Evolutionary conservation across 2,113 vertebrate species (phyloP).

Genomic region (Cromileptes altivelis): DNA sequence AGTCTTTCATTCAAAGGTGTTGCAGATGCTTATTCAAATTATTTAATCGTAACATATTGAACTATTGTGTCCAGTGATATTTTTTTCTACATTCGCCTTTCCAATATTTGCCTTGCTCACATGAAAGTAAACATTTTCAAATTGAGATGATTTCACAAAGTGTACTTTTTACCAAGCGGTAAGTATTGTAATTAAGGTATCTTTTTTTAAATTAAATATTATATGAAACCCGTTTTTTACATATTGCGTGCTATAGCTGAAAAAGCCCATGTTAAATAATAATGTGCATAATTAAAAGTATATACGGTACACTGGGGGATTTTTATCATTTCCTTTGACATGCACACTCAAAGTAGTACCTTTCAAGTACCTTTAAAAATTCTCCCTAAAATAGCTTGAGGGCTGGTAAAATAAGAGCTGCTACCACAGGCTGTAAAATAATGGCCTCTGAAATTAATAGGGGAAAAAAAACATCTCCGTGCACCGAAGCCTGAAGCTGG

Average conservation of each 20-base stretch:
- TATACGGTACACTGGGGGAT: background rate
- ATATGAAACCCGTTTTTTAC: background rate
- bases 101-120: background rate
- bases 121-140: background rate
- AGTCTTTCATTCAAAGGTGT: background rate
- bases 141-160: conserved; percentile 4
- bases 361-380: conserved; percentile 45
- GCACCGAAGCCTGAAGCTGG: conserved; percentile 52
- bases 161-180: background rate
- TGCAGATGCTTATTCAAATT: background rate
- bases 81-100: background rate
- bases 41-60: background rate
- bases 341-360: conserved; percentile 5
- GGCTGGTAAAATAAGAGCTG: conserved; percentile 41
- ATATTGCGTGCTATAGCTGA: background rate
- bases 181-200: background rate
- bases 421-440: conserved; percentile 59
- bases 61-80: background rate
- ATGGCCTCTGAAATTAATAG: conserved; percentile 66
- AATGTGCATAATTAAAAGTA: conserved; percentile 31
- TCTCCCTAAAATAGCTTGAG: conserved; percentile 31
- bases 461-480: conserved; percentile 49
- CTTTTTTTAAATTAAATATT: background rate
- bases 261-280: conserved; percentile 7
- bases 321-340: conserved; percentile 20